Evolutionary conservation across 2,797 vertebrate species (phyloP).

Genomic region (Remorina albescens): DNA sequence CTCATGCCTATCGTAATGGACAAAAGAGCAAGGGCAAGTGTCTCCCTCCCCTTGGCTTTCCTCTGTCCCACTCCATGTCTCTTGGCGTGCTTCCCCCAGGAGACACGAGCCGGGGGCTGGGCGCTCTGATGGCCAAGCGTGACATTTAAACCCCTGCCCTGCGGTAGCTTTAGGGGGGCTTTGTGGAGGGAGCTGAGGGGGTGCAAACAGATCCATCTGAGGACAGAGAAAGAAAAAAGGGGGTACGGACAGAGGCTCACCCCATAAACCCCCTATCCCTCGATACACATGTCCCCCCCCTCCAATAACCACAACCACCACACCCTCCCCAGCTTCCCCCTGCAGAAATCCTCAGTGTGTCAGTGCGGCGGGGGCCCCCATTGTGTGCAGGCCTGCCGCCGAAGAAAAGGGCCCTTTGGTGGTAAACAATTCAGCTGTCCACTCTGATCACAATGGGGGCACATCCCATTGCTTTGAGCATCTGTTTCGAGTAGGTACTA

Average conservation of each 20-base stretch:
- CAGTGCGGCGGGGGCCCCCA: slow-evolving; percentile 70
- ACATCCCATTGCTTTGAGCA: slow-evolving; percentile 83
- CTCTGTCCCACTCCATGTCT: slow-evolving; percentile 64
- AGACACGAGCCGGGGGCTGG: slow-evolving; percentile 84
- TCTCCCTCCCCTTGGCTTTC: slow-evolving; percentile 75
- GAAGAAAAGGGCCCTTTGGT: slow-evolving; percentile 83
- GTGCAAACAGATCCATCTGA: slow-evolving; percentile 74
- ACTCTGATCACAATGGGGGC: slow-evolving; percentile 83
- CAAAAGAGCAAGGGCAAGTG: slow-evolving; percentile 78
- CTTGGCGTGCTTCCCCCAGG: slow-evolving; percentile 70
- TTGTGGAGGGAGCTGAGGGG: slow-evolving; percentile 58
- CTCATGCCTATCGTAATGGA: slow-evolving; percentile 80
- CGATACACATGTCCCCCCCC: slow-evolving; percentile 41
- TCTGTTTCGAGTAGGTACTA: slow-evolving; percentile 77
- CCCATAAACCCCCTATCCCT: slow-evolving; percentile 67
- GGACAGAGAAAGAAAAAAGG: slow-evolving; percentile 68
- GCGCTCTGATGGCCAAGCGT: slow-evolving; percentile 84
- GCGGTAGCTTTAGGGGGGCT: slow-evolving; percentile 76
- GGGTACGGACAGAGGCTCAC: slow-evolving; percentile 71
- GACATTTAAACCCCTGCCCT: slow-evolving; percentile 87
- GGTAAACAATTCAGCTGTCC: slow-evolving; percentile 85
- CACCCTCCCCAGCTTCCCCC: slow-evolving; percentile 41
- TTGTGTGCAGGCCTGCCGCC: slow-evolving; percentile 75
- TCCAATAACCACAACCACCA: too few species aligned
- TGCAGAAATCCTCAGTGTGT: slow-evolving; percentile 73